A percentile compares a stretch with the other conserved stretches of the same genome.
phyloP scores from a whole-genome alignment of 2,797 vertebrate species.

The Gadopsis marmoratus region DNA sequence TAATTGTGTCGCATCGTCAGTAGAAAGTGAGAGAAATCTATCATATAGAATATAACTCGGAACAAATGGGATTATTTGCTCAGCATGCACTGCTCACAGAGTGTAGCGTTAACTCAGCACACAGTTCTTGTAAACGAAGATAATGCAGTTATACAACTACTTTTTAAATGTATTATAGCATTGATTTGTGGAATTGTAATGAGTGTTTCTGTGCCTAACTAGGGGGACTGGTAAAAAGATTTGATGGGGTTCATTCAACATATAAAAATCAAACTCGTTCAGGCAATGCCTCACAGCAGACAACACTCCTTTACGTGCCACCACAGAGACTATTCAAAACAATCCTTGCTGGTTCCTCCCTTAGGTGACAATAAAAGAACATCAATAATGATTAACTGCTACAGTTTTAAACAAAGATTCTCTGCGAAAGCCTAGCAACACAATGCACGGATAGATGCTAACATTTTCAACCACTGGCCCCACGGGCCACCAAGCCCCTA shows the following conservation, averaged over 20 bases:
- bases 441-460: too few relatives aligned
- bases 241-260: not conserved
- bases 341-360: conserved; percentile 2
- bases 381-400: not conserved
- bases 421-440: not conserved
- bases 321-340: conserved; percentile 3
- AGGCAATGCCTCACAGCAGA: not conserved
- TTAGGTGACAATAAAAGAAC: conserved; percentile 45
- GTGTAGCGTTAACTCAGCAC: too few relatives aligned
- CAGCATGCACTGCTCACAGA: not conserved
- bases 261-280: not conserved
- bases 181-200: not conserved
- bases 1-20: not conserved
- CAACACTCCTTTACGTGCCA: not conserved
- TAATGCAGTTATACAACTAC: not conserved
- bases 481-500: too few relatives aligned
- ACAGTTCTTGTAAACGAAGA: not conserved
- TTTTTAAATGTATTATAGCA: not conserved
- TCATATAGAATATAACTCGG: not conserved
- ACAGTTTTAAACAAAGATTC: not conserved
- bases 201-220: not conserved
- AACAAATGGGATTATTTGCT: not conserved
- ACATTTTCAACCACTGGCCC: too few relatives aligned
- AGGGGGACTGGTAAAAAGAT: not conserved
- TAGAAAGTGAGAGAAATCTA: not conserved